These are phyloP conservation scores for Ischnus inquisitorius DNA, from an alignment of 2,888 invertebrate species.

Conservation along the genomic window DNA sequence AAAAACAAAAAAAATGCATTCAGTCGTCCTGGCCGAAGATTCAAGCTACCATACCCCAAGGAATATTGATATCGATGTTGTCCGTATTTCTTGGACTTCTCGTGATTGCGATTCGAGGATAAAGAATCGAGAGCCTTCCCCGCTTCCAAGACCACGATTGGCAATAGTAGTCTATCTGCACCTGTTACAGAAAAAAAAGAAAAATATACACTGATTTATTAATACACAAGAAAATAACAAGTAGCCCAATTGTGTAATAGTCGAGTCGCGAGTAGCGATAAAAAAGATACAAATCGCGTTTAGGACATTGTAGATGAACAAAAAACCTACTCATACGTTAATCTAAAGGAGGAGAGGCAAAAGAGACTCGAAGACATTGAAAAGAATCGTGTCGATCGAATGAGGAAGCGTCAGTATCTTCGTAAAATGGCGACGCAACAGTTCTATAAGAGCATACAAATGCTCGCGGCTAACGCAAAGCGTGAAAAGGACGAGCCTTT, in stretches of 20 bases:
- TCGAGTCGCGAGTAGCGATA: slow-evolving; percentile 12
- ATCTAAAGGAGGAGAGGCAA: slow-evolving; percentile 90
- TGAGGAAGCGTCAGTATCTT: slow-evolving; percentile 89
- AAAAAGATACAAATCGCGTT: slow-evolving; percentile 16
- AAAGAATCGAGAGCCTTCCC: slow-evolving; percentile 62
- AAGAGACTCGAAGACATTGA: slow-evolving; percentile 92
- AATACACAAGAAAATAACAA: not conserved
- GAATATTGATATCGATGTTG: slow-evolving; percentile 80
- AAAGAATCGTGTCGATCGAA: slow-evolving; percentile 89
- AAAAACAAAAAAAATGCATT: slow-evolving; percentile 54
- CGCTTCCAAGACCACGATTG: slow-evolving; percentile 32
- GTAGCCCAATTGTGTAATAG: not conserved
- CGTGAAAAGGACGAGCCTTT: slow-evolving; percentile 89
- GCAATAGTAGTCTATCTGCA: slow-evolving; percentile 34
- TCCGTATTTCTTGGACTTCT: slow-evolving; percentile 80
- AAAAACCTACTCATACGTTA: slow-evolving; percentile 61
- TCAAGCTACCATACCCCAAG: slow-evolving; percentile 79
- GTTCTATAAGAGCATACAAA: slow-evolving; percentile 94
- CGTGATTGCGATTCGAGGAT: slow-evolving; percentile 76
- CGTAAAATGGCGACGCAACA: slow-evolving; percentile 93
- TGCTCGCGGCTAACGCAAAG: slow-evolving; percentile 92
- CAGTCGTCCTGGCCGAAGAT: slow-evolving; percentile 82
- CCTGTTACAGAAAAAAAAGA: slow-evolving; percentile 2
- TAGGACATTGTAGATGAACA: slow-evolving; percentile 26
- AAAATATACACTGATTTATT: slow-evolving; percentile 25